Evolutionary conservation across 2,113 vertebrate genomes (phyloP).

Genomic region (Mixornis gularis): DNA sequence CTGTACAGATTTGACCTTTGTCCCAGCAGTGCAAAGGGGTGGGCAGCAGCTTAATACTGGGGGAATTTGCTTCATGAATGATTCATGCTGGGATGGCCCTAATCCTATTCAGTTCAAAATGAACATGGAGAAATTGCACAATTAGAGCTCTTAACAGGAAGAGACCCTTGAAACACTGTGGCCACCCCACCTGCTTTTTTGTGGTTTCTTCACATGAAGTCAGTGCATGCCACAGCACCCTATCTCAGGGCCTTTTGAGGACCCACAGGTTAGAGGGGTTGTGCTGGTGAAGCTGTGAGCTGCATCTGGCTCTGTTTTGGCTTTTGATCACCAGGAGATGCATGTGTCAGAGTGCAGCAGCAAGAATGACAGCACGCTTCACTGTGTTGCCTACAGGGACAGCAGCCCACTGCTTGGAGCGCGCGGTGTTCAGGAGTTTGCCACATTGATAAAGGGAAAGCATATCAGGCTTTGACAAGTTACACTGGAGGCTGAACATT

Average conservation of each 20-base stretch:
- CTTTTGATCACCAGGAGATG: neutral
- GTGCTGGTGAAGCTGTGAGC: neutral
- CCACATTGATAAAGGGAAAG: conserved; percentile 37
- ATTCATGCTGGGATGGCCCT: neutral
- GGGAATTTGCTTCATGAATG: neutral
- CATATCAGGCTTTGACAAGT: conserved; percentile 31
- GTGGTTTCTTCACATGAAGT: neutral
- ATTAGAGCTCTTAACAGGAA: neutral
- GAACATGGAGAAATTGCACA: neutral
- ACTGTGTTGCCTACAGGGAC: conserved; percentile 32
- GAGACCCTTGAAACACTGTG: neutral
- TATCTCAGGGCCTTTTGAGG: neutral
- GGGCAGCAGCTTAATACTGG: neutral
- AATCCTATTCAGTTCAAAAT: neutral
- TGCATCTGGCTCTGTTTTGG: neutral
- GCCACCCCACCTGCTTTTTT: neutral
- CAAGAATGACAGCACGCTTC: neutral
- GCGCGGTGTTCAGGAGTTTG: conserved; percentile 17
- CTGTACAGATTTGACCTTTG: neutral
- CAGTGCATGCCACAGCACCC: neutral
- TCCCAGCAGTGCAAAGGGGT: neutral
- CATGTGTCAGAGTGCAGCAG: neutral
- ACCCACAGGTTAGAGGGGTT: neutral
- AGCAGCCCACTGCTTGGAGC: conserved; percentile 1
- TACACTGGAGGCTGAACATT: conserved; percentile 13